Evolutionary conservation across 2,888 invertebrate genomes (phyloP).

Genomic region (Aelia acuminata): DNA sequence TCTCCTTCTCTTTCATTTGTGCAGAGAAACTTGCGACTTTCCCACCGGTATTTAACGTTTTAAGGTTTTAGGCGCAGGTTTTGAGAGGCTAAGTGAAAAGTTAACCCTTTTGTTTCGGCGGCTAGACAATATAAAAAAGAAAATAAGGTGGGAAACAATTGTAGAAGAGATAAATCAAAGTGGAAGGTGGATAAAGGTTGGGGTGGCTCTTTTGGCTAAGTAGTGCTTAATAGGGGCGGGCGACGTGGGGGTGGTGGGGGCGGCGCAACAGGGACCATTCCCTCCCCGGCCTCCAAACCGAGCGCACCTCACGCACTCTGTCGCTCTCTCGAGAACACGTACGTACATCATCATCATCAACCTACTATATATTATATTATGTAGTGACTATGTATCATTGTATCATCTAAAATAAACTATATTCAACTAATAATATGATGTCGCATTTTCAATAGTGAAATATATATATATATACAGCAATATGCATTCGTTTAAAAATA

Average conservation of each 20-base stretch:
- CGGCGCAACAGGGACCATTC: slow-evolving; percentile 43
- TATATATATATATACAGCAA: no score
- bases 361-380: neutral
- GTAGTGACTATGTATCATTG: neutral
- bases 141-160: slow-evolving; percentile 5
- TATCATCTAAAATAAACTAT: neutral
- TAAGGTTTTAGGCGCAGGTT: neutral
- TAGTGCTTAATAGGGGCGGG: slow-evolving; percentile 48
- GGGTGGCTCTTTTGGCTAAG: slow-evolving; percentile 58
- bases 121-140: neutral
- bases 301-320: neutral
- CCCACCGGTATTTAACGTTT: neutral
- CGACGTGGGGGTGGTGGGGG: neutral
- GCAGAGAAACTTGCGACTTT: slow-evolving; percentile 2
- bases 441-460: no score
- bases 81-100: slow-evolving; percentile 38
- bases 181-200: neutral
- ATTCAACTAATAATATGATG: no score
- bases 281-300: neutral
- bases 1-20: slow-evolving; percentile 22
- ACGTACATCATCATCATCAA: neutral
- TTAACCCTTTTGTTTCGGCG: slow-evolving; percentile 35
- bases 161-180: slow-evolving; percentile 55
- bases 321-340: neutral
- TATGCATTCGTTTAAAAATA: no score